Conservation (phyloP, 35 echinoderm and acorn worm genomes). For the Eucidaris tribuloides region DNA sequence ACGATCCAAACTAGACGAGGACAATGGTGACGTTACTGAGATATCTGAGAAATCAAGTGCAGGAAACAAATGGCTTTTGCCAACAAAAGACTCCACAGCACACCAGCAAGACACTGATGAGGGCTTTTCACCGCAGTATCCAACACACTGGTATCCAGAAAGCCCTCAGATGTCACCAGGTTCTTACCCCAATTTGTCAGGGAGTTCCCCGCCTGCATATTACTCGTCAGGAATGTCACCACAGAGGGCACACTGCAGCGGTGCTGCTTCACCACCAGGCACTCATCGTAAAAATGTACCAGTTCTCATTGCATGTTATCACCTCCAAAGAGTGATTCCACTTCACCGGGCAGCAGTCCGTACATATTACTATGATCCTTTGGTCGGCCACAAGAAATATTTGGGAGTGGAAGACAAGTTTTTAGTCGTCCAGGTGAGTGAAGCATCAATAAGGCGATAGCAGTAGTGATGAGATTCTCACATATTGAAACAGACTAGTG, state of each 20-base stretch:
- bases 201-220: not conserved
- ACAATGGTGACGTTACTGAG: too few species aligned
- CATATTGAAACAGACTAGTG: not conserved
- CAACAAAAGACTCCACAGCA: too few species aligned
- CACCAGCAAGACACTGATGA: not conserved
- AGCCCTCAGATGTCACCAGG: constrained; percentile 2
- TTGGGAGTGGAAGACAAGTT: not conserved
- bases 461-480: not conserved
- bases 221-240: not conserved
- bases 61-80: too few species aligned
- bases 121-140: constrained; percentile 5
- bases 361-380: not conserved
- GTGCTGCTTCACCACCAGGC: not conserved
- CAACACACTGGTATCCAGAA: constrained; percentile 12
- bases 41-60: too few species aligned
- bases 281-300: not conserved
- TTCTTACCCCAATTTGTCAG: not conserved
- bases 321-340: not conserved
- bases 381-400: not conserved
- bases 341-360: constrained; percentile 11
- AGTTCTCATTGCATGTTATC: constrained; percentile 11
- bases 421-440: not conserved
- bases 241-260: not conserved
- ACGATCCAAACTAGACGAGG: too few species aligned
- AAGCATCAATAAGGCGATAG: constrained; percentile 7